Base-by-base conservation (phyloP, 2,888 invertebrate species). In the Theretra japonica region DNA sequence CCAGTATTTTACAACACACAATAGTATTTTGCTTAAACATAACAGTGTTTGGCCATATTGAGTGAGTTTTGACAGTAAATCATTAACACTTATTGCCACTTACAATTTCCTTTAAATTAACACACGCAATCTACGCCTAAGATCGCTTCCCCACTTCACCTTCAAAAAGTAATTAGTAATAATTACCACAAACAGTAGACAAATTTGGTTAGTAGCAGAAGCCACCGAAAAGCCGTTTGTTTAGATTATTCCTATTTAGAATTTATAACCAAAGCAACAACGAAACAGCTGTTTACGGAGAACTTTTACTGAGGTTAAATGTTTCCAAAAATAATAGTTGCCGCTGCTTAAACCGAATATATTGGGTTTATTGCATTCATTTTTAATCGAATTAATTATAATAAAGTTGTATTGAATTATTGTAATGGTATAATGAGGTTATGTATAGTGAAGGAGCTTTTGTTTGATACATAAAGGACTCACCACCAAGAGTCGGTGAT, bases 401-500 rank as follows among this genome's bases (percentile, higher is more conserved):
- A 17, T 48, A 11, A 15, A 15, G 23, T 25, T 23, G 23, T 17
- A 65, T 65, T 65, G n/a, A 41, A 21, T 62, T 53, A n/a, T 19
- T 5, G n/a, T 17, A 60, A 50, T 70, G 19, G 41, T 19, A 33
- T 2, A 62, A 21, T 70, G 50, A 60, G 50, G 21, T 70, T 53
- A 53, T 48, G 58, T 70, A 30, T 21, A n/a, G 28, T 5, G 30
- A 21, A 8, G 33, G 60, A 53, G 30, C 60, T 70, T 41, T 70
- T 25, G 48, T 23, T 41, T 11, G 21, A 19, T 4, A 48, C 7
- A 48, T 23, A 58, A 72, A 48, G 73, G 88, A 97, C 97, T 97
- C 95, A 98, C 98, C 97, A 97, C 96, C 97, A 97, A 90, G 97
- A 96, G 92, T 97, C 97, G 92, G 97, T 97, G 95, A 97, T 97